These are phyloP conservation scores for Bostrychus sinensis DNA, from an alignment of 2,113 vertebrate species.

Conservation along the genomic window DNA sequence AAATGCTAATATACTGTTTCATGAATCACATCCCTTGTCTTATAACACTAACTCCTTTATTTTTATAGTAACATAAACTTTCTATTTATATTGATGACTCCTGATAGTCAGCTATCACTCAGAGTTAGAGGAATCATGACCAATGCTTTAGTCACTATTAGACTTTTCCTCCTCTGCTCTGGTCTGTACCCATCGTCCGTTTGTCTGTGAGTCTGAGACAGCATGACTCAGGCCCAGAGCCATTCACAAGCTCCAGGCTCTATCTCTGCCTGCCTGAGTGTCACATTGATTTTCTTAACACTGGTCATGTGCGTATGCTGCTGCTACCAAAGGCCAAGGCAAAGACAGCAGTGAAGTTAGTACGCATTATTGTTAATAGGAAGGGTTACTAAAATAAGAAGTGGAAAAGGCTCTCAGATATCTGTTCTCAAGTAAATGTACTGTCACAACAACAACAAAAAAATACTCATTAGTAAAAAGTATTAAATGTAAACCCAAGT, in stretches of 20 bases:
- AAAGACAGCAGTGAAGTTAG: constrained; percentile 18
- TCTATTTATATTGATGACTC: neutral
- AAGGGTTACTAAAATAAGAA: constrained; percentile 7
- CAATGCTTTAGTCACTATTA: constrained; percentile 20
- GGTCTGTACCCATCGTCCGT: constrained; percentile 20
- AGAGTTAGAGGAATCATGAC: constrained; percentile 1
- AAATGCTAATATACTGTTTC: neutral
- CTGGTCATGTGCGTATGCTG: constrained; percentile 52
- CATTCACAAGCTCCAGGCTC: constrained; percentile 55
- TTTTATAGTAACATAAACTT: neutral
- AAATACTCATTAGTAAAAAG: too few species aligned
- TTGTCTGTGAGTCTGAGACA: constrained; percentile 18
- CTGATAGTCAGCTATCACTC: neutral
- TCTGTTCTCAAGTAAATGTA: neutral
- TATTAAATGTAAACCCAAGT: too few species aligned
- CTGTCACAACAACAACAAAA: too few species aligned
- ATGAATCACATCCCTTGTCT: neutral
- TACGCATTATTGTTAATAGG: constrained; percentile 7
- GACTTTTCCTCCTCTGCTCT: constrained; percentile 2
- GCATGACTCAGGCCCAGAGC: constrained; percentile 57
- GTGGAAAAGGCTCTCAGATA: neutral
- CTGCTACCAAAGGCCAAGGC: constrained; percentile 34
- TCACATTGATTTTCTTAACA: constrained; percentile 67
- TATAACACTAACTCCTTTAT: neutral
- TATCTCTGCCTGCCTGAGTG: constrained; percentile 42